A percentile compares a stretch with the other conserved stretches of the same genome.
Evolutionary conservation across 2,797 vertebrate genomes (phyloP).

Genomic region (Peromyscus nudipes): DNA sequence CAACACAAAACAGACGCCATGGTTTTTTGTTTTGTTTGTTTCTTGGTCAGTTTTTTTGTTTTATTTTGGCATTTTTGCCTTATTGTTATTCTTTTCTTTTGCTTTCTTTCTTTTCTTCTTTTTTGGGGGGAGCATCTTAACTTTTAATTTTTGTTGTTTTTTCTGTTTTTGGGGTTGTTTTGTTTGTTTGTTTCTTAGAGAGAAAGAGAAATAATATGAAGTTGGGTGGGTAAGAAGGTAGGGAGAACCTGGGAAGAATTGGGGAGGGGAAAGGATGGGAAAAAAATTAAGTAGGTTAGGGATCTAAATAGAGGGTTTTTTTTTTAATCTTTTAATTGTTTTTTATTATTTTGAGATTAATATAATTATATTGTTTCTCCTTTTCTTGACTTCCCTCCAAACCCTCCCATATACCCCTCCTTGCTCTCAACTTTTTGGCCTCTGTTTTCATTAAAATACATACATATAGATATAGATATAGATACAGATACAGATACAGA

Average conservation of each 20-base stretch:
- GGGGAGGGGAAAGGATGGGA: neutral
- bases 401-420: neutral
- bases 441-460: too few species aligned
- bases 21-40: neutral
- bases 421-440: neutral
- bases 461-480: too few species aligned
- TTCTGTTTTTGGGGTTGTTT: neutral
- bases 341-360: neutral
- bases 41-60: neutral
- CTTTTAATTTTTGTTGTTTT: neutral
- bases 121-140: neutral
- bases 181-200: neutral
- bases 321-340: neutral
- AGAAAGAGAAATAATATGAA: neutral
- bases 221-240: neutral
- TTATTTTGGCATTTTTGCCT: neutral
- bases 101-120: neutral
- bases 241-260: neutral
- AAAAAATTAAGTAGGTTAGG: neutral
- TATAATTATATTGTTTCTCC: neutral
- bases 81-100: neutral
- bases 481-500: too few species aligned
- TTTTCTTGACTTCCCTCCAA: neutral
- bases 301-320: neutral
- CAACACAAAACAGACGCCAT: neutral